Evolutionary conservation across 2,888 invertebrate species (phyloP), one percentile per base, ranked within the genome.

Genomic region (Acholoe squamosa): DNA sequence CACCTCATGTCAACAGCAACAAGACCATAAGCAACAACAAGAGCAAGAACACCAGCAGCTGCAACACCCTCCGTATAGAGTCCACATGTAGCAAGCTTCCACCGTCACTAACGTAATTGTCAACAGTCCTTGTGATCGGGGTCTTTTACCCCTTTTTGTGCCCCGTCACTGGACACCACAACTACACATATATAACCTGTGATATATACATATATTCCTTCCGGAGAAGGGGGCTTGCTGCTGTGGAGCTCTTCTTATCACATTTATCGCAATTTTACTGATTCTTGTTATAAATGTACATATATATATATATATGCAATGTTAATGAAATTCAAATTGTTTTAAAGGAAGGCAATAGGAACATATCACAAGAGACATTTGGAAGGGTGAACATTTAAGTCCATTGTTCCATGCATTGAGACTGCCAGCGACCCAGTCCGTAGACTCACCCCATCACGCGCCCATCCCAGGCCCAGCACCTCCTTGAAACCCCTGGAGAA

Each of bases 1-100:
- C 71, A 71, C n/a, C 71, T 71, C 14, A 28, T 71, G 71, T 71
- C 71, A 71, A 71, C 71, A 71, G 28, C 71, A 71, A 71, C 71
- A 71, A n/a, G 28, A 71, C 12, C 28, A 71, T 61, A 19, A 61
- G 25, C 71, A 71, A 28, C 71, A 71, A 71, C 71, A 61, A 61
- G 10, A 28, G 3, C 19, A 61, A n/a, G 3, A 61, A 61, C 61
- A 61, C 28, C 28, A 71, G 71, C 61, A 61, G 61, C 61, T 61
- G 19, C 61, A n/a, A n/a, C 61, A n/a, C 61, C 61, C 61, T 61
- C n/a, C n/a, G 61, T 61, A 61, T n/a, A 61, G 61, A n/a, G n/a
- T 14, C 61, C 43, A 43, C 43, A n/a, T 19, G 3, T n/a, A 61
- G 61, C 61, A n/a, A 14, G 61, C 61, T 61, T 61, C 61, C 22